A percentile compares a stretch with the other conserved stretches of the same genome.
These are phyloP conservation scores for Octodonta nipae DNA, from an alignment of 2,888 invertebrate species.

Conservation along the genomic window DNA sequence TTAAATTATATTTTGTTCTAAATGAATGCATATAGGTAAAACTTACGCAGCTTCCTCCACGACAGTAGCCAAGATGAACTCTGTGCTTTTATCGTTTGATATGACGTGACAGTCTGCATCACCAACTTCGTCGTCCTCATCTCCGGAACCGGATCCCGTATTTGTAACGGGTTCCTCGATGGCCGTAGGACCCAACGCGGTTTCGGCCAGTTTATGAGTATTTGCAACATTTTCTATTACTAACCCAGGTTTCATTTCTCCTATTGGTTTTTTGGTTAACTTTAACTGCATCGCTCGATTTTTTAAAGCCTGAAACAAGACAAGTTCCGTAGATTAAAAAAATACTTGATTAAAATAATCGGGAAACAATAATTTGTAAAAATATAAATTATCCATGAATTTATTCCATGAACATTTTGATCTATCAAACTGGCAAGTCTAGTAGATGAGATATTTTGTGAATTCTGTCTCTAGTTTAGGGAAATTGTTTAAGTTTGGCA, in stretches of 20 bases:
- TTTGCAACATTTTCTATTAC: constrained; percentile 84
- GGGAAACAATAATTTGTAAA: no score
- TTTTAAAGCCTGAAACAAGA: constrained; percentile 63
- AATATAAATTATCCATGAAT: no score
- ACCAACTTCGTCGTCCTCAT: constrained; percentile 56
- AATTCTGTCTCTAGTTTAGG: no score
- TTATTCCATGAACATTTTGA: no score
- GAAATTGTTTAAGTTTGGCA: no score
- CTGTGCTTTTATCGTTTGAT: constrained; percentile 80
- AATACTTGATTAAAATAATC: no score
- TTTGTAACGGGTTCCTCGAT: constrained; percentile 75
- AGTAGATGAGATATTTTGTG: no score
- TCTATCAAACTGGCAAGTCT: no score
- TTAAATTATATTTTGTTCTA: no score
- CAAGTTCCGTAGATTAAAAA: no score
- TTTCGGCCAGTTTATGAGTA: constrained; percentile 67
- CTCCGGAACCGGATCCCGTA: constrained; percentile 79
- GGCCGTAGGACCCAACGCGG: constrained; percentile 51
- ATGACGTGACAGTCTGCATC: constrained; percentile 68
- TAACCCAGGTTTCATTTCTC: constrained; percentile 59
- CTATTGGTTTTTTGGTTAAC: constrained; percentile 66
- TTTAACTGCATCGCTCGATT: constrained; percentile 71
- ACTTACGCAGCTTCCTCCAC: constrained; percentile 75
- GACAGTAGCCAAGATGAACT: constrained; percentile 80
- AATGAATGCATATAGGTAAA: no score